Base-by-base conservation (phyloP, 2,113 vertebrate species). In the Nothoprocta pentlandii region DNA sequence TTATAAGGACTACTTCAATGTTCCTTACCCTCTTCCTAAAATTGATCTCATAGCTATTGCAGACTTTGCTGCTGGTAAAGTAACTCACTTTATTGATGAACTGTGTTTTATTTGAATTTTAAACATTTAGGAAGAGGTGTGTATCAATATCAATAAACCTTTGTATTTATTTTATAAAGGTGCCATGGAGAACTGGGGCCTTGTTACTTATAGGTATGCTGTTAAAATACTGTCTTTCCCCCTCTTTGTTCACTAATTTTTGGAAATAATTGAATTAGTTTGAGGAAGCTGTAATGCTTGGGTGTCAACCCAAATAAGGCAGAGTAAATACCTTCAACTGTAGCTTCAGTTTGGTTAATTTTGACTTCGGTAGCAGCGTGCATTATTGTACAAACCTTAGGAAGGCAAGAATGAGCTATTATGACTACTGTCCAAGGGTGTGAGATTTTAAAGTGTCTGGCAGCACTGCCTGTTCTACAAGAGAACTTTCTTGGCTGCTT, bases 101-200 rank as follows among this genome's bases (percentile, higher is more conserved):
- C 94, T 96, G 79, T 95, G 19, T 93, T 92, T 96, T 36, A 71
- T 96, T 96, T 95, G 67, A 92, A 95, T 97, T 97, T 84, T 93
- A 87, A 96, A 88, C 80, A 14, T 97, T 97, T 95, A 95, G 95
- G 83, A 96, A 96, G 94, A 85, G 88, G 87, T 87, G 69, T 94
- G 93, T 68, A 73, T 80, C 93, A 16, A 89, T 91, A 92, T 91
- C 90, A 97, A 97, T 97, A 96, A 97, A 96, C 93, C 89, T 98
- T 95, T 97, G 78, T 98, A 90, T 98, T 97, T 98, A 97, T 98
- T 98, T 98, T 98, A 96, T 97, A 95, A 97, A 99, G 99, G 99
- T 99, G 99, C 99, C 98, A 99, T 99, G 99, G 99, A 99, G 98
- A 99, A 99, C 98, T 99, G 99, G 99, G 99, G 99, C 97, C 99